phyloP scores from a whole-genome alignment of 2,888 invertebrate genomes.

The Dendrolimus houi region DNA sequence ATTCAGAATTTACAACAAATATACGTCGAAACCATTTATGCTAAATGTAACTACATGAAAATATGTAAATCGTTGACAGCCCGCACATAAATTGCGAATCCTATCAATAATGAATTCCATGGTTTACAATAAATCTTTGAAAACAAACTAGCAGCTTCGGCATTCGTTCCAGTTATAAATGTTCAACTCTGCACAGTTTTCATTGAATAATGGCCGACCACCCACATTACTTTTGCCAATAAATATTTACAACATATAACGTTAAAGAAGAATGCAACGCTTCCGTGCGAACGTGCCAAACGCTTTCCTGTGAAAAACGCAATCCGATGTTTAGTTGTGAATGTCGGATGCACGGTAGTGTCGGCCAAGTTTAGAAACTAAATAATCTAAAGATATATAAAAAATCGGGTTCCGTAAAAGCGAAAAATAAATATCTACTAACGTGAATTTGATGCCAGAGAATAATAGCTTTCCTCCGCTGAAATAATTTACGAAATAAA shows the following conservation, averaged over 20 bases:
- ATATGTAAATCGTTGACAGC: background rate
- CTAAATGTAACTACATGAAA: too few species aligned
- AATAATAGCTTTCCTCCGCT: too few species aligned
- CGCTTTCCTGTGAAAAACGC: slow-evolving; percentile 17
- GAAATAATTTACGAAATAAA: too few species aligned
- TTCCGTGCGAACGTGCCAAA: slow-evolving; percentile 34
- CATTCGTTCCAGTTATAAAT: slow-evolving; percentile 21
- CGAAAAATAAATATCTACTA: too few species aligned
- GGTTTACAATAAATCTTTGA: slow-evolving; percentile 3
- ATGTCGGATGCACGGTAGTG: slow-evolving; percentile 3
- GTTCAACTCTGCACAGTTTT: slow-evolving; percentile 18
- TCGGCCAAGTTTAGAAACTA: background rate
- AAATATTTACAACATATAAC: slow-evolving; percentile 38
- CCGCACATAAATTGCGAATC: slow-evolving; percentile 45
- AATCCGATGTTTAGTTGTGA: slow-evolving; percentile 10
- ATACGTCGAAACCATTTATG: too few species aligned
- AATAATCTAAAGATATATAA: background rate
- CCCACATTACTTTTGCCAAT: slow-evolving; percentile 31
- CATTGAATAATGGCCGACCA: slow-evolving; percentile 37
- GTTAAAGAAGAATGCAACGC: slow-evolving; percentile 35
- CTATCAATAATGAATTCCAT: slow-evolving; percentile 42
- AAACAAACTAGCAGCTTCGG: slow-evolving; percentile 11
- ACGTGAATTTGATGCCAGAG: too few species aligned
- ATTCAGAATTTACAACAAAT: too few species aligned
- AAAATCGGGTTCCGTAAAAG: too few species aligned